phyloP scores from a whole-genome alignment of 2,888 invertebrate genomes.

The Chrysolina americana region DNA sequence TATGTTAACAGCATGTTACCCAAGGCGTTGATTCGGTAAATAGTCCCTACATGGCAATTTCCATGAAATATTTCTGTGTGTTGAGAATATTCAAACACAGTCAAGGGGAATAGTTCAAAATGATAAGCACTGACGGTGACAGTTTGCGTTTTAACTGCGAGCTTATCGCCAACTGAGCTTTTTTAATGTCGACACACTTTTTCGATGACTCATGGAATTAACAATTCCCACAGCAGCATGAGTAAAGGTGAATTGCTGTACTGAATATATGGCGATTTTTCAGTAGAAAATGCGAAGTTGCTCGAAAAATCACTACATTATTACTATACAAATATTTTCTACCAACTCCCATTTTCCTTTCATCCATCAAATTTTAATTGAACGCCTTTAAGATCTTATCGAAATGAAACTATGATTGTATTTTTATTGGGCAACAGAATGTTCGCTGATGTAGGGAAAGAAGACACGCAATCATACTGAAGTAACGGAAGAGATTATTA shows the following conservation, averaged over 20 bases:
- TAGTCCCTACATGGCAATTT: slow-evolving; percentile 37
- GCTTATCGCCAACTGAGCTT: slow-evolving; percentile 34
- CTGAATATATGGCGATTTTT: neutral
- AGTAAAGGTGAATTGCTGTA: neutral
- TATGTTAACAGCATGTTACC: slow-evolving; percentile 32
- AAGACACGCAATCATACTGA: neutral
- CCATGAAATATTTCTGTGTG: slow-evolving; percentile 35
- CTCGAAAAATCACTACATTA: neutral
- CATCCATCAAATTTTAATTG: slow-evolving; percentile 3
- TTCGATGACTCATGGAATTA: slow-evolving; percentile 37
- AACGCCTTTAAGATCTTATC: neutral
- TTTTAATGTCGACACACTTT: slow-evolving; percentile 35
- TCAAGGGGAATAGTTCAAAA: slow-evolving; percentile 39
- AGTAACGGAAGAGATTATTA: neutral
- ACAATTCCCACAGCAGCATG: slow-evolving; percentile 11
- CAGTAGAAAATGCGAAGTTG: neutral
- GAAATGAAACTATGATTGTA: neutral
- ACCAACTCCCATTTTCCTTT: neutral
- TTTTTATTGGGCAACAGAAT: slow-evolving; percentile 8
- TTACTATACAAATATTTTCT: neutral
- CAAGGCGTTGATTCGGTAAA: slow-evolving; percentile 35
- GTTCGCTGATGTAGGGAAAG: neutral
- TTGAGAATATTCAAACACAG: slow-evolving; percentile 33
- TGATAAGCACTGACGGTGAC: slow-evolving; percentile 39
- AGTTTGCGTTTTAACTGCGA: slow-evolving; percentile 36